Percentiles rank a stretch among this genome's conserved stretches.
These are phyloP conservation scores for Candoia aspera DNA, from an alignment of 2,113 vertebrate genomes.

Conservation along the genomic window DNA sequence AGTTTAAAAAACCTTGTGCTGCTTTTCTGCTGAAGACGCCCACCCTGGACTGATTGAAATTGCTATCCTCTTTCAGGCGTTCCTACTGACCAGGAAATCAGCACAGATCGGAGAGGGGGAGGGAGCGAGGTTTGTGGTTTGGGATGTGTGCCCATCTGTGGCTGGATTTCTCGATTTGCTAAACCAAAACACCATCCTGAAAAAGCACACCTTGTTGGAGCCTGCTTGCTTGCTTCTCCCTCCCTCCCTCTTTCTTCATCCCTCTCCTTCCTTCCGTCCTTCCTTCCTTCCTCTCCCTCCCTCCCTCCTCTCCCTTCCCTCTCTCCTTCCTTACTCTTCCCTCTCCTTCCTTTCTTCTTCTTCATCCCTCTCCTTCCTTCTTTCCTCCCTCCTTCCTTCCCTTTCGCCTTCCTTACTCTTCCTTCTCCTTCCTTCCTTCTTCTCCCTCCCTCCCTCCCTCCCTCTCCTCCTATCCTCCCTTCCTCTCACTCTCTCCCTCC, in stretches of 20 bases:
- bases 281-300: neutral
- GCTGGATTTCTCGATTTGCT: neutral
- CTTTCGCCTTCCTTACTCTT: accelerated
- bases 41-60: neutral
- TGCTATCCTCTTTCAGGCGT: neutral
- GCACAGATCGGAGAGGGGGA: neutral
- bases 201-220: neutral
- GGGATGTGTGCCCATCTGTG: neutral
- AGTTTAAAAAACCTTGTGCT: neutral
- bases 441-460: neutral
- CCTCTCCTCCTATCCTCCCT: no score
- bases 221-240: neutral
- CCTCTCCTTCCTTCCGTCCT: neutral
- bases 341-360: no score
- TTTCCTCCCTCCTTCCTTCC: neutral
- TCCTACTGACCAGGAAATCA: neutral
- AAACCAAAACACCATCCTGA: neutral
- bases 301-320: no score
- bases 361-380: no score
- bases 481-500: no score
- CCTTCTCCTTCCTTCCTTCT: accelerated
- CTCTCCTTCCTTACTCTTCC: neutral
- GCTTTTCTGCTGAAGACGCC: neutral
- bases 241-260: no score
- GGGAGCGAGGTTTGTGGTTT: neutral